phyloP scores from a whole-genome alignment of 2,113 vertebrate species.

The Serilophus lunatus region DNA sequence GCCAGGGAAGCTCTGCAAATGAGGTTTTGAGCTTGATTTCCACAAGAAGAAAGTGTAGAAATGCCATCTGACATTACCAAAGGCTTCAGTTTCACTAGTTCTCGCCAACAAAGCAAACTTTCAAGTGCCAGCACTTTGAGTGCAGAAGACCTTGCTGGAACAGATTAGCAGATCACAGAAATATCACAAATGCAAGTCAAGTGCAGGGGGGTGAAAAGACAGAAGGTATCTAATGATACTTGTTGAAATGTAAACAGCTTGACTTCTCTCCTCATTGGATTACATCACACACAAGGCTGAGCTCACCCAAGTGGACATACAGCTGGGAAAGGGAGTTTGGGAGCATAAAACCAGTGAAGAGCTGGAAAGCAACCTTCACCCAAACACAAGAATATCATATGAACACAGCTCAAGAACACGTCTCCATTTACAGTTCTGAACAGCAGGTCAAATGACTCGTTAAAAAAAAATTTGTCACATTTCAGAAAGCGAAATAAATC shows the following conservation, averaged over 20 bases:
- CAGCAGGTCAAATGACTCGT: not conserved
- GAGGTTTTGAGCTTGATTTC: not conserved
- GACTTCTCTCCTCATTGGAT: not conserved
- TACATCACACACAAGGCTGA: not conserved
- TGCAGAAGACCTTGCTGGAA: not conserved
- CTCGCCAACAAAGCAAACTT: slow-evolving; percentile 1
- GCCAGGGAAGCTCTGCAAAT: not conserved
- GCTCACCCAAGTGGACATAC: not conserved
- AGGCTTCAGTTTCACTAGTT: not conserved
- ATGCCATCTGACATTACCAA: not conserved
- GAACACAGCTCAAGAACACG: not conserved
- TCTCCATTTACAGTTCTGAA: not conserved
- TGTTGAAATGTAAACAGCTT: not conserved
- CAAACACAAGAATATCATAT: not conserved
- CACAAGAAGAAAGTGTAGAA: not conserved
- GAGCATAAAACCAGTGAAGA: not conserved
- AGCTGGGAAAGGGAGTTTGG: not conserved
- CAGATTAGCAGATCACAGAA: slow-evolving; percentile 3
- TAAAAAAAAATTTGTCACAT: not conserved
- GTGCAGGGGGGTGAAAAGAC: slow-evolving; percentile 13
- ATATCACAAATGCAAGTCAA: not conserved
- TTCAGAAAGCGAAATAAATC: not conserved
- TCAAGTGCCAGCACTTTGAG: not conserved
- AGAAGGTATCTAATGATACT: slow-evolving; percentile 8
- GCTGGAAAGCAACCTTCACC: not conserved